These are phyloP conservation scores for Ochropleura plecta DNA, from an alignment of 2,888 invertebrate genomes.

Conservation along the genomic window DNA sequence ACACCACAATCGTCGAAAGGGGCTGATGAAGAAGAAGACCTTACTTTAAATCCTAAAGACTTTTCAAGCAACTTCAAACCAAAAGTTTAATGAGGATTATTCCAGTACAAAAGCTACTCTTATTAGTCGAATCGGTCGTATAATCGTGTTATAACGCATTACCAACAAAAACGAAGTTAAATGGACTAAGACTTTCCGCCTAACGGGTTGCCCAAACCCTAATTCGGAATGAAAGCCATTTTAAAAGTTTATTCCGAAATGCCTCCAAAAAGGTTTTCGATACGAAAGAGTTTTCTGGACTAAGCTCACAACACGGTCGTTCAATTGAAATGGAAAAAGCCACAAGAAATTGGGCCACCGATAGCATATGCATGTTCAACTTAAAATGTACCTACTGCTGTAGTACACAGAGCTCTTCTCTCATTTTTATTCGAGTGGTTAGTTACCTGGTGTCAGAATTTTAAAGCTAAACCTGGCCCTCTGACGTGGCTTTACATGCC, in stretches of 20 bases:
- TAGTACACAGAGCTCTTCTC: too few relatives aligned
- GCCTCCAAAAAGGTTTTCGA: background rate
- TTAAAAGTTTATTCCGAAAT: slow-evolving; percentile 6
- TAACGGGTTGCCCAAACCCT: background rate
- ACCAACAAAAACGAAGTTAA: slow-evolving; percentile 31
- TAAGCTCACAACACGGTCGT: background rate
- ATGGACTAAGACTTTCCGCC: slow-evolving; percentile 14
- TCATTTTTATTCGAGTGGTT: too few relatives aligned
- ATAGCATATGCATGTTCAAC: background rate
- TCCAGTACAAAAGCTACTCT: slow-evolving; percentile 11
- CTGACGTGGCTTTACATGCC: too few relatives aligned
- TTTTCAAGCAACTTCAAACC: background rate
- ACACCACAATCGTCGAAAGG: too few relatives aligned
- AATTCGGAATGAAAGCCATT: slow-evolving; percentile 11
- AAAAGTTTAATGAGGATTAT: slow-evolving; percentile 14
- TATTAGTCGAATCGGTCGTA: slow-evolving; percentile 24
- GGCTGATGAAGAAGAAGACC: too few relatives aligned
- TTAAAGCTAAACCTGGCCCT: too few relatives aligned
- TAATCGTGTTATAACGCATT: slow-evolving; percentile 40
- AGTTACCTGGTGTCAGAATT: too few relatives aligned
- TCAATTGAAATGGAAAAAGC: background rate
- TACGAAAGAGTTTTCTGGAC: background rate
- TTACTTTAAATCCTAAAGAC: too few relatives aligned
- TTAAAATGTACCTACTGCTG: background rate
- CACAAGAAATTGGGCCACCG: too few relatives aligned